Evolutionary conservation across 2,113 vertebrate genomes (phyloP), one percentile per base, ranked within the genome.

Genomic region (Cricetomys ansorgei): DNA sequence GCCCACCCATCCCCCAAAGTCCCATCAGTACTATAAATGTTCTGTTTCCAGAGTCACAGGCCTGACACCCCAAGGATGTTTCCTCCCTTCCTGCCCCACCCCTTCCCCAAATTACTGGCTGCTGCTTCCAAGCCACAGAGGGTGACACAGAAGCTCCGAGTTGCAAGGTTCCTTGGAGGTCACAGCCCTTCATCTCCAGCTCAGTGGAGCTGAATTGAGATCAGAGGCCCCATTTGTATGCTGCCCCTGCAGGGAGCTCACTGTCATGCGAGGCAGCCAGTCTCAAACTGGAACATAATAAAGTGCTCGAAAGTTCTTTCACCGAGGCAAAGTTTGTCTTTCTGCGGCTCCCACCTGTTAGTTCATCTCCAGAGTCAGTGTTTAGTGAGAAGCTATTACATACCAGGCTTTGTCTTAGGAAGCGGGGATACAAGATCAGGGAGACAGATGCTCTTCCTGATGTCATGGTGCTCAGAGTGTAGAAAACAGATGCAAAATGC

Each of bases 11-110:
- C 50, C 75, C 48, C 90, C 3, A 0, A 6, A 90, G 88, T 17
- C 89, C 89, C 93, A 79, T 48, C 1, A 4, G 80, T 37, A 86
- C 95, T 98, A 86, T 94, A 97, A 95, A 92, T 95, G 88, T 79
- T 94, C 88, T 34, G 94, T 94, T 96, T 90, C 90, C 96, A 17
- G 27, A 97, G 90, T 90, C 94, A 95, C 96, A 40, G 79, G 80
- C 85, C 90, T 94, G 95, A 87, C 95, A 96, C 80, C 84, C 95
- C 17, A 15, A 88, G 89, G 50, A 29, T 89, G 2, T 76, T 80
- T 90, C 55, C 90, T 97, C 84, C 59, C 81, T 95, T 94, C 72
- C 92, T 45, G 94, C 81, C 91, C 85, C 90, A 59, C 97, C 96
- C 92, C 90, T 85, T 84, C 92, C 96, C 85, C 85, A 95, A 86